A percentile compares a stretch with the other conserved stretches of the same genome.
phyloP scores from a whole-genome alignment of 2,888 invertebrate genomes.

The Lepidonotus clava region DNA sequence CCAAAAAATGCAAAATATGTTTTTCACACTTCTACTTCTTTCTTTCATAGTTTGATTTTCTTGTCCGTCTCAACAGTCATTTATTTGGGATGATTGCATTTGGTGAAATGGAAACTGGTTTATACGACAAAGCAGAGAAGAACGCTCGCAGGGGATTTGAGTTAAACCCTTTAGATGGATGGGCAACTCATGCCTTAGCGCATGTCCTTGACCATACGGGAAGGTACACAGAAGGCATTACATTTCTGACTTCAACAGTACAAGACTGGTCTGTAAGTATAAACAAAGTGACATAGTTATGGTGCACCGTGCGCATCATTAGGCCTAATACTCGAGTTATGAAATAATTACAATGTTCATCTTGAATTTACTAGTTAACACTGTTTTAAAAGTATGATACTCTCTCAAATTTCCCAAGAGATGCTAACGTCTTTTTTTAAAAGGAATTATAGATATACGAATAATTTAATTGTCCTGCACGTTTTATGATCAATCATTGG shows the following conservation, averaged over 20 bases:
- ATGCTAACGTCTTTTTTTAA: too few species aligned
- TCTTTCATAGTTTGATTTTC: neutral
- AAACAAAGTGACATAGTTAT: neutral
- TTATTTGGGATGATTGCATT: conserved; percentile 33
- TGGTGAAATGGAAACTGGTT: conserved; percentile 3
- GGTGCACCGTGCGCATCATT: neutral
- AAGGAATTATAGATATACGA: too few species aligned
- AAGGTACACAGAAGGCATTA: conserved; percentile 18
- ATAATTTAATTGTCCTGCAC: too few species aligned
- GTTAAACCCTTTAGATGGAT: neutral
- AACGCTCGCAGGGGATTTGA: neutral
- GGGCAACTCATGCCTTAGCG: conserved; percentile 20
- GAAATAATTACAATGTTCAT: too few species aligned
- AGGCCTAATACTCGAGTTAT: too few species aligned
- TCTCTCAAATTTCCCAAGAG: too few species aligned
- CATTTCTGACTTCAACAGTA: neutral
- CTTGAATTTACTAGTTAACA: too few species aligned
- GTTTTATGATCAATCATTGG: too few species aligned
- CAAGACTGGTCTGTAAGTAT: conserved; percentile 12
- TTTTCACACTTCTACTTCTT: neutral
- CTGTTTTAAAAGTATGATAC: too few species aligned
- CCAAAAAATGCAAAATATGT: neutral
- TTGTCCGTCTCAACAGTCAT: neutral
- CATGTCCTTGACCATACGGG: conserved; percentile 25
- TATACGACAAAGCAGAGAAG: conserved; percentile 41